Conservation (phyloP, 2,797 vertebrate genomes). For the Karalla daura region DNA sequence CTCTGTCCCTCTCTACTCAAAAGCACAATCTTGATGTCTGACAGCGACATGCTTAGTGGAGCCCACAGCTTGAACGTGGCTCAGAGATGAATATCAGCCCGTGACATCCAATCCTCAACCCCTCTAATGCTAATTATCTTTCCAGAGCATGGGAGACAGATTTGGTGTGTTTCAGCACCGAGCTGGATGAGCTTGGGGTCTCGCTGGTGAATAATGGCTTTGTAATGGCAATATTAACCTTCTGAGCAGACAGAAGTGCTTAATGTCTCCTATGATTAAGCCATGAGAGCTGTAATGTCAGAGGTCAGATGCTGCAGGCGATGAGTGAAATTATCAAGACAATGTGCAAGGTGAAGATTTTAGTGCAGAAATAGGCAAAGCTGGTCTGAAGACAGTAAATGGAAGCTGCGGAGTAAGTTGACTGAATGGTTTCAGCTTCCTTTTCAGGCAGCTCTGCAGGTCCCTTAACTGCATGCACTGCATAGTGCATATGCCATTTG, state of each 20-base stretch:
- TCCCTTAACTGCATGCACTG: no score
- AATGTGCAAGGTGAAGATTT: constrained; percentile 41
- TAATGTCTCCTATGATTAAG: constrained; percentile 70
- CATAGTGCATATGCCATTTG: no score
- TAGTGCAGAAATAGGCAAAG: constrained; percentile 8
- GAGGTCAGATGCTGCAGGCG: constrained; percentile 58
- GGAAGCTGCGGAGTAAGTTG: constrained; percentile 7
- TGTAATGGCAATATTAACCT: constrained; percentile 78
- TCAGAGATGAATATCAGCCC: constrained; percentile 55
- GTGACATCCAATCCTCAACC: constrained; percentile 46
- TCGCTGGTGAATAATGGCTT: constrained; percentile 69
- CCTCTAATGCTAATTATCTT: constrained; percentile 62
- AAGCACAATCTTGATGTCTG: constrained; percentile 17
- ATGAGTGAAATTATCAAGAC: constrained; percentile 61
- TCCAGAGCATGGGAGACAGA: constrained; percentile 33
- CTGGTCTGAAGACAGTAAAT: not conserved
- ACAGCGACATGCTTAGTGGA: constrained; percentile 33
- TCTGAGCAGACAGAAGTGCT: constrained; percentile 66
- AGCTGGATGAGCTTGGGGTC: constrained; percentile 49
- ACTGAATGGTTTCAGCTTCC: no score
- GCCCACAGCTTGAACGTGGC: constrained; percentile 22
- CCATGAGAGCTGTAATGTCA: constrained; percentile 54
- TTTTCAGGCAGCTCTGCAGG: no score
- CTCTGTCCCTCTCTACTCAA: constrained; percentile 5
- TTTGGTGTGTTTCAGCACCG: constrained; percentile 48